phyloP scores from a whole-genome alignment of 2,797 vertebrate genomes.

The Esox lucius region DNA sequence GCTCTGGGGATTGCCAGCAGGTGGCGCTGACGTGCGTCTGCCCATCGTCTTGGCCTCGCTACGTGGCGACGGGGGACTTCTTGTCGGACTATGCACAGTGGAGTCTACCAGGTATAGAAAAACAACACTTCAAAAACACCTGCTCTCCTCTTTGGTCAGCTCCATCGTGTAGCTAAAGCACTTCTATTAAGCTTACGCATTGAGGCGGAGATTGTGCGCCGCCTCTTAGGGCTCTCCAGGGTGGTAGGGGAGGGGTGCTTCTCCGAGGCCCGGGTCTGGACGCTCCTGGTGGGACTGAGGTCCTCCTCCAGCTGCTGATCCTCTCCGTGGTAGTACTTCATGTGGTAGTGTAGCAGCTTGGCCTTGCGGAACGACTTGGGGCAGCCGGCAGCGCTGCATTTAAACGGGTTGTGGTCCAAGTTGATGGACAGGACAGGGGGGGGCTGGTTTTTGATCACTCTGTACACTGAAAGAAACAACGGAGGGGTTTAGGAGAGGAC shows the following conservation, averaged over 20 bases:
- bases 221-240: slow-evolving; percentile 81
- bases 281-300: slow-evolving; percentile 76
- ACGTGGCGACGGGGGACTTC: slow-evolving; percentile 55
- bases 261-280: slow-evolving; percentile 87
- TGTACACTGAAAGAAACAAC: slow-evolving; percentile 66
- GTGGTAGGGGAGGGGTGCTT: slow-evolving; percentile 65
- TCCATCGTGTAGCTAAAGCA: slow-evolving; percentile 7
- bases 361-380: slow-evolving; percentile 95
- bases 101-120: slow-evolving; percentile 43
- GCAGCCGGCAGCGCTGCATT: slow-evolving; percentile 91
- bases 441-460: slow-evolving; percentile 87
- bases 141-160: too few relatives aligned
- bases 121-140: background rate
- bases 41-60: slow-evolving; percentile 65
- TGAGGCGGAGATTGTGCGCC: slow-evolving; percentile 82
- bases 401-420: slow-evolving; percentile 92
- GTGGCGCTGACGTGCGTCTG: slow-evolving; percentile 76
- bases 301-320: slow-evolving; percentile 76
- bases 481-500: background rate
- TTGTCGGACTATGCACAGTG: slow-evolving; percentile 37
- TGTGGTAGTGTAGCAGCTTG: slow-evolving; percentile 95
- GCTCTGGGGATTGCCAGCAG: slow-evolving; percentile 66
- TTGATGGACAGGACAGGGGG: slow-evolving; percentile 85
- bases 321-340: slow-evolving; percentile 95
- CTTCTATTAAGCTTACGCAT: slow-evolving; percentile 76